Conservation (phyloP, 2,888 invertebrate genomes). For the Cryptus armator region DNA sequence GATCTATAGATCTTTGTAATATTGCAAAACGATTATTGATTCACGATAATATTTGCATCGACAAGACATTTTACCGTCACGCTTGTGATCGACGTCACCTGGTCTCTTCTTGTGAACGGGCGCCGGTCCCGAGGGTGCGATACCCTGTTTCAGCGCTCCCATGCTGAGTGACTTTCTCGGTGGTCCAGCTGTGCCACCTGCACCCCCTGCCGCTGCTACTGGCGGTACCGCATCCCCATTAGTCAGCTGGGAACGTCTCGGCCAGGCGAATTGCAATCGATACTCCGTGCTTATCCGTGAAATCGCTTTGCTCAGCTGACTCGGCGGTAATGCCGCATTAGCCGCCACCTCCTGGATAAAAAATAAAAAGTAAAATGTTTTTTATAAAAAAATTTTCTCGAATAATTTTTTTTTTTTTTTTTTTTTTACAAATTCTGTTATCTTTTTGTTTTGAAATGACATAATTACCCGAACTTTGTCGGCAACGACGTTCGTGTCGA, state of each 20-base stretch:
- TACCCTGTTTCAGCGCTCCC: conserved; percentile 91
- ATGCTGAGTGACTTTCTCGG: conserved; percentile 95
- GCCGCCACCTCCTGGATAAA: conserved; percentile 81
- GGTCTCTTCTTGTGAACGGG: conserved; percentile 90
- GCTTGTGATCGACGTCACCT: conserved; percentile 88
- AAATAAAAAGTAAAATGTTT: not conserved
- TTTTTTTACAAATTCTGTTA: not conserved
- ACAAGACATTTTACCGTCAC: conserved; percentile 76
- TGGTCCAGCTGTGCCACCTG: conserved; percentile 84
- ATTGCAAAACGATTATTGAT: not conserved
- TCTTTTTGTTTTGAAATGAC: conserved; percentile 1
- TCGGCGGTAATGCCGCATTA: conserved; percentile 84
- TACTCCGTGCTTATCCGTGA: conserved; percentile 94
- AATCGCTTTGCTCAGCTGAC: conserved; percentile 91
- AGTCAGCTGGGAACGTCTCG: conserved; percentile 88
- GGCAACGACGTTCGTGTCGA: conserved; percentile 87
- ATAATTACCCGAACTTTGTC: conserved; percentile 89
- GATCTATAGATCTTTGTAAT: not conserved
- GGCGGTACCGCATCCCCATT: conserved; percentile 86
- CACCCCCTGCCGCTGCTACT: conserved; percentile 85
- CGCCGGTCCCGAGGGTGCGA: conserved; percentile 85
- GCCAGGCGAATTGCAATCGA: conserved; percentile 96
- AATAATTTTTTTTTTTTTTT: not conserved
- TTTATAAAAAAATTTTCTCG: not conserved
- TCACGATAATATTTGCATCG: conserved; percentile 14